These are phyloP conservation scores for Gallinago paraguaiae DNA, from an alignment of 2,113 vertebrate genomes.

Conservation along the genomic window DNA sequence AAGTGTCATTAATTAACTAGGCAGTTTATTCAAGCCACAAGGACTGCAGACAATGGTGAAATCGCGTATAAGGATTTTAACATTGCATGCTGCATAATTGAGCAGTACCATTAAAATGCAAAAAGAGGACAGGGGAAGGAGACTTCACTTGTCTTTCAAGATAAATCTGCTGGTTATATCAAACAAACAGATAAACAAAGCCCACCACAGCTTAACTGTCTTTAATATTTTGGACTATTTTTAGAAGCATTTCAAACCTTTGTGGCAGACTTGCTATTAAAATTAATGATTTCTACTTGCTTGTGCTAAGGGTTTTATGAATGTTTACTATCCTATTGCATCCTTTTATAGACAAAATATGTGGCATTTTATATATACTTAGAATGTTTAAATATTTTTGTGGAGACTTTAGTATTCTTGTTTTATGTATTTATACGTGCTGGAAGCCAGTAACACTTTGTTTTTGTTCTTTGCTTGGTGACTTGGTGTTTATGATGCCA, in stretches of 20 bases:
- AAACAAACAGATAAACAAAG: slow-evolving; percentile 20
- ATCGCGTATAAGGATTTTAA: background rate
- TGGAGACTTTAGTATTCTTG: background rate
- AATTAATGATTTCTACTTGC: slow-evolving; percentile 19
- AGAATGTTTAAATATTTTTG: slow-evolving; percentile 9
- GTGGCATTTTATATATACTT: background rate
- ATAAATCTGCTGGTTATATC: background rate
- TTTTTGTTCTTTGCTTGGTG: background rate
- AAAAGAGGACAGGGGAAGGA: slow-evolving; percentile 9
- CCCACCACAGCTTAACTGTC: background rate
- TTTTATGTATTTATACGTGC: background rate
- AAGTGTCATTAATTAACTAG: slow-evolving; percentile 27
- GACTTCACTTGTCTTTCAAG: slow-evolving; percentile 7
- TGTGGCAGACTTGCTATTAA: slow-evolving; percentile 18
- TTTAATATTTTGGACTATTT: slow-evolving; percentile 37
- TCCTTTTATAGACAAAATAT: slow-evolving; percentile 17
- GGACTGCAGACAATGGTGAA: background rate
- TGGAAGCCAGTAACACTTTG: background rate
- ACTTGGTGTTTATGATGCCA: slow-evolving; percentile 32
- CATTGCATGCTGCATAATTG: background rate
- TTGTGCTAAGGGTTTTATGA: slow-evolving; percentile 4
- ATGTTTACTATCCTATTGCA: slow-evolving; percentile 14
- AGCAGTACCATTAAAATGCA: background rate
- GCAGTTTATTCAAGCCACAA: slow-evolving; percentile 5
- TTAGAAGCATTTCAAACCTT: slow-evolving; percentile 25